A percentile compares a stretch with the other conserved stretches of the same genome.
These are phyloP conservation scores for Coregonus sp. DNA, from an alignment of 2,797 vertebrate genomes.

Conservation along the genomic window DNA sequence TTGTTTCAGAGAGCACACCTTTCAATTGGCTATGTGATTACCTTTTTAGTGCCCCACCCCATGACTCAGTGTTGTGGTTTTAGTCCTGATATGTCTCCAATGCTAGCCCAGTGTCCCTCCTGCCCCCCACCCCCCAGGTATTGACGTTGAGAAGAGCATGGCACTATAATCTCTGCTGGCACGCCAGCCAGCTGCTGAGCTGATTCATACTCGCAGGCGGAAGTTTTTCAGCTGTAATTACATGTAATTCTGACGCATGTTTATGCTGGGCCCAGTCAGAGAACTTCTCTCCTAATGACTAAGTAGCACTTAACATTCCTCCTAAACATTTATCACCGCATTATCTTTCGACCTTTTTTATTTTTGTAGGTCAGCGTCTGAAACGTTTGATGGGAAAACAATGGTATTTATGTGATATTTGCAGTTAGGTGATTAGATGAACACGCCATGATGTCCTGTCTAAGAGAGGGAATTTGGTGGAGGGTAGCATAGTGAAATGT, in stretches of 20 bases:
- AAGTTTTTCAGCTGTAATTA: constrained; percentile 82
- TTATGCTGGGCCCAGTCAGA: constrained; percentile 75
- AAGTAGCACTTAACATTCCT: constrained; percentile 75
- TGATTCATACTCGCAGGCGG: constrained; percentile 77
- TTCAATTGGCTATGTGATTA: neutral
- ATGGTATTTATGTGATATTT: constrained; percentile 26
- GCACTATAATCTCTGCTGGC: constrained; percentile 59
- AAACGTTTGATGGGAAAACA: constrained; percentile 54
- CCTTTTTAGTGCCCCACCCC: neutral
- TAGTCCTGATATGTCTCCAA: neutral
- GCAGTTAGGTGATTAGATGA: neutral
- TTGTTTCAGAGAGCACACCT: neutral
- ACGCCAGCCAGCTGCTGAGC: constrained; percentile 70
- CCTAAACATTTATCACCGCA: constrained; percentile 72
- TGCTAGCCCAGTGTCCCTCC: constrained; percentile 6
- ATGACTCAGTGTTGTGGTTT: constrained; percentile 3
- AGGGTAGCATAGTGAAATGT: constrained; percentile 30
- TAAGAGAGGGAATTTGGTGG: constrained; percentile 22
- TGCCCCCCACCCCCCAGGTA: constrained; percentile 45
- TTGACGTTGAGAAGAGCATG: constrained; percentile 66
- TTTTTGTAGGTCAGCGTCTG: constrained; percentile 65
- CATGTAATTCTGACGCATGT: constrained; percentile 79
- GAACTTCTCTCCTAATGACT: constrained; percentile 74
- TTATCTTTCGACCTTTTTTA: constrained; percentile 60
- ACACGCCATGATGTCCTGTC: neutral